Conservation (phyloP, 2,888 invertebrate species). For the Nudaria mundana region DNA sequence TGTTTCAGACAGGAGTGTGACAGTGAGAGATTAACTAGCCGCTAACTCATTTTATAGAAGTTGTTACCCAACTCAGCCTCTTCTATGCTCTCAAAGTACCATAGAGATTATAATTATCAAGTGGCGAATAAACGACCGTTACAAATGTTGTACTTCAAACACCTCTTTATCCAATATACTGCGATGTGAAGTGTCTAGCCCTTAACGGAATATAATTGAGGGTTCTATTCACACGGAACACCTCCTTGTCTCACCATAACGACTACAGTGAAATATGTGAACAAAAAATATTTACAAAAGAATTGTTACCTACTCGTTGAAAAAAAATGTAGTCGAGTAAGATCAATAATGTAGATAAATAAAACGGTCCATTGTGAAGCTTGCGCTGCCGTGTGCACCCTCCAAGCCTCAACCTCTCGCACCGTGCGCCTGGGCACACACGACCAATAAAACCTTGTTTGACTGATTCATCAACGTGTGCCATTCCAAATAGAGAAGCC, state of each 20-base stretch:
- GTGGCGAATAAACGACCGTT: constrained; percentile 34
- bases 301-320: constrained; percentile 58
- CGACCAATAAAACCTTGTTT: constrained; percentile 20
- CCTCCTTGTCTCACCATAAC: constrained; percentile 54
- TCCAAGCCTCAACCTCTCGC: constrained; percentile 19
- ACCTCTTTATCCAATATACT: constrained; percentile 20
- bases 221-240: constrained; percentile 54
- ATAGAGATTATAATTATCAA: constrained; percentile 27
- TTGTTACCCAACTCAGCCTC: not conserved
- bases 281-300: constrained; percentile 69
- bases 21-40: too few relatives aligned
- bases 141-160: constrained; percentile 46
- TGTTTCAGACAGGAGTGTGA: too few relatives aligned
- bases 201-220: constrained; percentile 52
- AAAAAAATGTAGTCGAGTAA: constrained; percentile 53
- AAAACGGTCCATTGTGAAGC: constrained; percentile 62
- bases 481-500: constrained; percentile 17
- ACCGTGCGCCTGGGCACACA: constrained; percentile 1
- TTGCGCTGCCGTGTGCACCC: constrained; percentile 33
- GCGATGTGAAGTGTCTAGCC: constrained; percentile 25
- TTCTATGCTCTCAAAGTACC: too few relatives aligned
- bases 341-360: constrained; percentile 72
- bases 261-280: constrained; percentile 63
- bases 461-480: constrained; percentile 30
- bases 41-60: not conserved